These are phyloP conservation scores for Geopemphigus sp. DNA, from an alignment of 1,140 invertebrate species.

Conservation along the genomic window DNA sequence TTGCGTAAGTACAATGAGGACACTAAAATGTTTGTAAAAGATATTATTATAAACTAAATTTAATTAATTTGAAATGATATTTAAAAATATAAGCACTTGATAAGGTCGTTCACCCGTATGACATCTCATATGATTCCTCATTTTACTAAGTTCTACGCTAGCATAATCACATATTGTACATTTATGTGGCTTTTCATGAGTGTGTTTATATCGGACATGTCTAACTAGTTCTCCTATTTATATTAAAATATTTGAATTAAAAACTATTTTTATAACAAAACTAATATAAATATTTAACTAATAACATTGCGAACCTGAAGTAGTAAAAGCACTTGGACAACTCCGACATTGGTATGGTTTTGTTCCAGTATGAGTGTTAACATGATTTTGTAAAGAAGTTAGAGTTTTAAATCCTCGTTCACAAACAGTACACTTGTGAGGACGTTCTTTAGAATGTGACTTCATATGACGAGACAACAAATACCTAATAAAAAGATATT, in stretches of 20 bases:
- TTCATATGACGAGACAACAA: slow-evolving; percentile 91
- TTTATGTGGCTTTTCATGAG: slow-evolving; percentile 68
- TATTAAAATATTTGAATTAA: background rate
- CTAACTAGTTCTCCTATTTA: slow-evolving; percentile 51
- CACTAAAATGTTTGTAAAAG: slow-evolving; percentile 63
- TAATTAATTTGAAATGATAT: background rate
- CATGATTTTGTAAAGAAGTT: slow-evolving; percentile 90
- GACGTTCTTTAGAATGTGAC: slow-evolving; percentile 89
- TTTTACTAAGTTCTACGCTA: slow-evolving; percentile 66
- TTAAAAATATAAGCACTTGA: slow-evolving; percentile 54
- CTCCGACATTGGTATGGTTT: slow-evolving; percentile 93
- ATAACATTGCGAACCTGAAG: slow-evolving; percentile 66
- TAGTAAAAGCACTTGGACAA: slow-evolving; percentile 91
- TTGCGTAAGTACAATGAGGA: slow-evolving; percentile 95
- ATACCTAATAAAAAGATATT: slow-evolving; percentile 61
- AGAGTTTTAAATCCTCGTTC: slow-evolving; percentile 93
- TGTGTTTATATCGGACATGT: slow-evolving; percentile 59
- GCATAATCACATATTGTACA: slow-evolving; percentile 68
- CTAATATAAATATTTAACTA: background rate
- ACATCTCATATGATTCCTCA: slow-evolving; percentile 66
- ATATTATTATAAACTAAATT: background rate
- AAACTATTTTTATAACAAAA: background rate
- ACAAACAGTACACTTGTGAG: slow-evolving; percentile 92
- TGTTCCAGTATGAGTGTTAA: slow-evolving; percentile 94
- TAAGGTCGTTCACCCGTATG: slow-evolving; percentile 64